These are phyloP conservation scores for Falco columbarius DNA, from an alignment of 2,797 vertebrate genomes.

Conservation along the genomic window DNA sequence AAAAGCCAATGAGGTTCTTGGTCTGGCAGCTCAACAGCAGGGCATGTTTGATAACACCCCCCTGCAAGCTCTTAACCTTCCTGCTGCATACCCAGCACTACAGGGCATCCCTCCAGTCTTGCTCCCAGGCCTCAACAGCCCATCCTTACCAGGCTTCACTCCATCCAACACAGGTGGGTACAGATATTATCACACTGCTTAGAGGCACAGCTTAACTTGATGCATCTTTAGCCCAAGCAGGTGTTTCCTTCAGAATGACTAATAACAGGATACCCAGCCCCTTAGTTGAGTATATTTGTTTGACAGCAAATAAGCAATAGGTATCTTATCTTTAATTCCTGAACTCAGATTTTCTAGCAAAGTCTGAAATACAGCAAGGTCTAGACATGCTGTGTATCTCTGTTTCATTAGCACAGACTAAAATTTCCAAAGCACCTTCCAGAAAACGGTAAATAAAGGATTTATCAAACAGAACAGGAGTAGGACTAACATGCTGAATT, in stretches of 20 bases:
- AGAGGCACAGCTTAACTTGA: not conserved
- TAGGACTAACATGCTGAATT: not conserved
- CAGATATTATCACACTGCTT: not conserved
- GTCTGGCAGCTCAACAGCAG: conserved; percentile 92
- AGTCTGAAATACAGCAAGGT: not conserved
- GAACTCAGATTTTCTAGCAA: not conserved
- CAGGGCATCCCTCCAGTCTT: conserved; percentile 98
- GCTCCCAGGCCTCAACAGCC: conserved; percentile 96
- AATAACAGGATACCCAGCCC: not conserved
- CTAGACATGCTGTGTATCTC: not conserved
- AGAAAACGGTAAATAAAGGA: not conserved
- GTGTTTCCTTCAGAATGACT: not conserved
- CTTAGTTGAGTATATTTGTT: not conserved
- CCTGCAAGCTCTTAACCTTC: conserved; percentile 96
- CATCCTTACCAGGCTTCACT: conserved; percentile 96
- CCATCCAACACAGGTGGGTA: conserved; percentile 97
- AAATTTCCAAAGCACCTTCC: not conserved
- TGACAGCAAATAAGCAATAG: not conserved
- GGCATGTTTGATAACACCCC: conserved; percentile 94
- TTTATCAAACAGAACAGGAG: not conserved
- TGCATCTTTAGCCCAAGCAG: not conserved
- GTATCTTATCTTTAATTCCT: not conserved
- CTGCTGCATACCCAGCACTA: conserved; percentile 92
- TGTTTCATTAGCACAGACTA: not conserved
- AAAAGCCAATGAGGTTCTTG: conserved; percentile 98